Evolutionary conservation across 1,140 invertebrate genomes (phyloP).

Genomic region (Drosophila novamexicana): DNA sequence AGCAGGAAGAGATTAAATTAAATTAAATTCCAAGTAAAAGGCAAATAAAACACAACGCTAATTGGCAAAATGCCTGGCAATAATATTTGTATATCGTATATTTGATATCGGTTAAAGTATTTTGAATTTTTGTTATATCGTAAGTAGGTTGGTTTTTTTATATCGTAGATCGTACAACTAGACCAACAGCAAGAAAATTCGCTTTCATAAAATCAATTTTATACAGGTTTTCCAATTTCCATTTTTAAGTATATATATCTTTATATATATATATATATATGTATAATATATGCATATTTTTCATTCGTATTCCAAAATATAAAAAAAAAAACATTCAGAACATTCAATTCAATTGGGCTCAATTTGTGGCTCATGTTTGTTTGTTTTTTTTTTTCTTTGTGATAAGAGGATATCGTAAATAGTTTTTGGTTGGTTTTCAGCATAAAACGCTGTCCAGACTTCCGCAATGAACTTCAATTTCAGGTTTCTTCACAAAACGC

Average conservation of each 20-base stretch:
- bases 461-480: slow-evolving; percentile 50
- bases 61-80: slow-evolving; percentile 50
- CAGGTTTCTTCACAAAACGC: slow-evolving; percentile 54
- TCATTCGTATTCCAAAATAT: slow-evolving; percentile 8
- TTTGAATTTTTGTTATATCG: slow-evolving; percentile 46
- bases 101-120: slow-evolving; percentile 45
- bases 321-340: slow-evolving; percentile 31
- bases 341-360: slow-evolving; percentile 46
- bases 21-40: slow-evolving; percentile 30
- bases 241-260: slow-evolving; percentile 26
- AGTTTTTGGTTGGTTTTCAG: slow-evolving; percentile 70
- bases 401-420: slow-evolving; percentile 67
- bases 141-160: slow-evolving; percentile 43
- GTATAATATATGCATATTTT: slow-evolving; percentile 16
- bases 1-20: slow-evolving; percentile 35
- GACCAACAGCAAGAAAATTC: slow-evolving; percentile 84
- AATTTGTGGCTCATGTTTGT: slow-evolving; percentile 39
- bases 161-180: slow-evolving; percentile 76
- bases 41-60: slow-evolving; percentile 72
- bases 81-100: slow-evolving; percentile 68
- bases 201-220: slow-evolving; percentile 75
- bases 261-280: slow-evolving; percentile 30
- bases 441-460: slow-evolving; percentile 79
- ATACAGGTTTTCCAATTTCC: slow-evolving; percentile 67
- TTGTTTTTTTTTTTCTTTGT: slow-evolving; percentile 19